phyloP scores from a whole-genome alignment of 2,113 vertebrate genomes.

The Hoplias malabaricus region DNA sequence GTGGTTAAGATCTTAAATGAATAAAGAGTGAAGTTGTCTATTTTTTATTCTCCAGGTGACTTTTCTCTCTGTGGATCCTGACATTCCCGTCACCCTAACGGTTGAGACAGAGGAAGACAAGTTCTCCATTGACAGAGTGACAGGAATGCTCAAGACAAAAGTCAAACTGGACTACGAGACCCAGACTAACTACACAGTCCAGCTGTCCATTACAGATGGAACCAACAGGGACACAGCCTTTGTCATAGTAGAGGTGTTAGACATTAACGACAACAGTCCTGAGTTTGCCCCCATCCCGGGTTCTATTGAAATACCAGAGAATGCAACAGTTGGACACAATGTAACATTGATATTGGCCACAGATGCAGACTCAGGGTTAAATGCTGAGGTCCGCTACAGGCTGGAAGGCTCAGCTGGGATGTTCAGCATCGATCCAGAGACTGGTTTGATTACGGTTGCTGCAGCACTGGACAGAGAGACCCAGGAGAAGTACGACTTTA shows the following conservation, averaged over 20 bases:
- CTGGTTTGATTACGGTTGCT: conserved; percentile 63
- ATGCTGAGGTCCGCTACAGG: conserved; percentile 70
- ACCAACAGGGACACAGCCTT: conserved; percentile 52
- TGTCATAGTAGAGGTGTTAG: conserved; percentile 66
- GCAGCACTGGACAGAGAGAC: conserved; percentile 71
- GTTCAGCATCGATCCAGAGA: conserved; percentile 64
- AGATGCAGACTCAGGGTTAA: conserved; percentile 70
- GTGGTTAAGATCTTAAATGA: not conserved
- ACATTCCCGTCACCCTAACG: conserved; percentile 45
- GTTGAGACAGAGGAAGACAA: conserved; percentile 59
- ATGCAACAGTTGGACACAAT: not conserved
- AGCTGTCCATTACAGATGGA: conserved; percentile 72
- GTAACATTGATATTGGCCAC: conserved; percentile 53
- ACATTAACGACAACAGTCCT: conserved; percentile 77
- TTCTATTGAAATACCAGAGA: conserved; percentile 53
- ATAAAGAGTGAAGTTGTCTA: not conserved
- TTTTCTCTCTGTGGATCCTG: conserved; percentile 55
- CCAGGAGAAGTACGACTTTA: conserved; percentile 61
- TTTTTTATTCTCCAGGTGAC: conserved; percentile 57
- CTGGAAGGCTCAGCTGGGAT: conserved; percentile 69
- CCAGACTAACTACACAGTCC: conserved; percentile 62
- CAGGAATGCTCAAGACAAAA: conserved; percentile 63
- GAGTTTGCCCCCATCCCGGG: conserved; percentile 54
- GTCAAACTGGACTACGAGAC: conserved; percentile 70
- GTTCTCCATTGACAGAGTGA: conserved; percentile 60